Conservation (phyloP, 2,113 vertebrate genomes). For the Nerophis lumbriciformis region DNA sequence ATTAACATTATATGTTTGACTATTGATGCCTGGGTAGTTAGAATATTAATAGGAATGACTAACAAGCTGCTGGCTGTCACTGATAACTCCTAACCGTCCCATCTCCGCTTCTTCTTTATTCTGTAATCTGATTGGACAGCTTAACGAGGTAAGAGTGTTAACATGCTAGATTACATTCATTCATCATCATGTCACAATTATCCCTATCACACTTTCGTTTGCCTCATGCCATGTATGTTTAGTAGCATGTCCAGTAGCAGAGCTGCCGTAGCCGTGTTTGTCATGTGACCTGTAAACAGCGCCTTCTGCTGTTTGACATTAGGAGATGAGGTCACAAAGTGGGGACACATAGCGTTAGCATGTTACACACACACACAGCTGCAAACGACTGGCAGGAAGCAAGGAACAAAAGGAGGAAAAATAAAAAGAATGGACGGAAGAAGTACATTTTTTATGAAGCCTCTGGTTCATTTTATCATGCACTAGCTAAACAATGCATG, state of each 20-base stretch:
- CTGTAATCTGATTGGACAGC: conserved; percentile 60
- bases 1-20: neutral
- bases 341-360: neutral
- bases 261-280: no score
- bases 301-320: neutral
- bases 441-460: neutral
- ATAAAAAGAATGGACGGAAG: neutral
- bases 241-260: no score
- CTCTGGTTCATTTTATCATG: neutral
- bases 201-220: neutral
- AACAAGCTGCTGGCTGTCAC: conserved; percentile 7
- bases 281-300: neutral
- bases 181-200: conserved; percentile 25
- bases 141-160: conserved; percentile 59
- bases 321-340: neutral
- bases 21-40: neutral
- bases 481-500: neutral
- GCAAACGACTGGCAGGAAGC: neutral
- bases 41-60: neutral
- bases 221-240: neutral
- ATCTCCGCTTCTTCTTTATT: conserved; percentile 54
- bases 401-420: conserved; percentile 1
- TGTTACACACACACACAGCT: conserved; percentile 5
- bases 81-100: conserved; percentile 43
- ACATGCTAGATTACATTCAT: conserved; percentile 4